Conservation (phyloP, 2,888 invertebrate species). For the Hedya salicella region DNA sequence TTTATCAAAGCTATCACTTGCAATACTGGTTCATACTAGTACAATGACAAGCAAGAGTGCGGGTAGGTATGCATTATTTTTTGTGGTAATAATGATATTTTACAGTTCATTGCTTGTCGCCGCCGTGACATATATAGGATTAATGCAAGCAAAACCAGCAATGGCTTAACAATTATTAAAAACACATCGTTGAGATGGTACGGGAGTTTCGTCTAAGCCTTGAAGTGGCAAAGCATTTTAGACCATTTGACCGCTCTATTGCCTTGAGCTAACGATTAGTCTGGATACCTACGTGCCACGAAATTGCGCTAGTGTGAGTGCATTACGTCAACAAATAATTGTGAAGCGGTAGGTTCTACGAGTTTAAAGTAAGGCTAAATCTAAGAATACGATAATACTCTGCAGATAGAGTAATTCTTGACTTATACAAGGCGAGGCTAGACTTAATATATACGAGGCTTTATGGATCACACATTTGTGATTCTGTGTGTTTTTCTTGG, state of each 20-base stretch:
- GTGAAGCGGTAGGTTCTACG: constrained; percentile 6
- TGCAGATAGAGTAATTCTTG: too few species aligned
- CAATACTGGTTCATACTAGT: constrained; percentile 2
- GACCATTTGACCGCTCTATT: constrained; percentile 61
- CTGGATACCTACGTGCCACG: constrained; percentile 52
- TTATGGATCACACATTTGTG: too few species aligned
- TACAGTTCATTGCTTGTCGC: too few species aligned
- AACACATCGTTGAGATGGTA: too few species aligned
- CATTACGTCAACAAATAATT: constrained; percentile 50
- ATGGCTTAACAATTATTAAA: too few species aligned
- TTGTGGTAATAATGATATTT: too few species aligned
- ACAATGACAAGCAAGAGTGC: neutral
- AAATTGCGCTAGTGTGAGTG: constrained; percentile 2
- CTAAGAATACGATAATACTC: neutral
- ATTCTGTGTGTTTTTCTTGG: too few species aligned
- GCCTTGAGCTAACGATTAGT: constrained; percentile 73
- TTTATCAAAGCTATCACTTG: neutral
- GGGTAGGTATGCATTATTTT: too few species aligned
- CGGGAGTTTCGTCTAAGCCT: constrained; percentile 48
- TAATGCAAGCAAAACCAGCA: too few species aligned
- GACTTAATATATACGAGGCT: too few species aligned
- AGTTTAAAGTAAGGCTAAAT: neutral
- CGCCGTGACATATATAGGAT: too few species aligned
- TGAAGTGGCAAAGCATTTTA: constrained; percentile 47
- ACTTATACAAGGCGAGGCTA: too few species aligned